A percentile compares a stretch with the other conserved stretches of the same genome.
Evolutionary conservation across 1,140 invertebrate genomes (phyloP).

Genomic region (Caerostris darwini): DNA sequence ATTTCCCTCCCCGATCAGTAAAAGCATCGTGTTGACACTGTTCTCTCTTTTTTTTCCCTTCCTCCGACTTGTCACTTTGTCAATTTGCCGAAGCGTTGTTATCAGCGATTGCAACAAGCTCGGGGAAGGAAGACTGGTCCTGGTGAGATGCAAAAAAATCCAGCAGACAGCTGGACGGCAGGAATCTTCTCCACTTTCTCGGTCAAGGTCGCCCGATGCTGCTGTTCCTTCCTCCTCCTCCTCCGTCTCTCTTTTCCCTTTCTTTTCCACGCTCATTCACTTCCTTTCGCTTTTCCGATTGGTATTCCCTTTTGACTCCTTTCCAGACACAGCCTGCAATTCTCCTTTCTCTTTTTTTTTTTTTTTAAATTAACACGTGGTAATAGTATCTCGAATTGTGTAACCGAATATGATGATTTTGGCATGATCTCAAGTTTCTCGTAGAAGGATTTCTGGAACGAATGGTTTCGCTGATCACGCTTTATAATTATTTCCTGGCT

Average conservation of each 20-base stretch:
- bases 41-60: no score
- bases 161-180: conserved; percentile 40
- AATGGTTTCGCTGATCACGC: no score
- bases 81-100: no score
- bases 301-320: background rate
- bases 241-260: background rate
- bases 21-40: no score
- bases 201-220: conserved; percentile 34
- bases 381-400: background rate
- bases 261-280: background rate
- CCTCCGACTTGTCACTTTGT: no score
- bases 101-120: background rate
- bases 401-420: no score
- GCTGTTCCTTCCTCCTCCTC: conserved; percentile 16
- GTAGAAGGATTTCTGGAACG: no score
- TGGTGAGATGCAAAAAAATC: background rate
- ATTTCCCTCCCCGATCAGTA: no score
- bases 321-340: background rate
- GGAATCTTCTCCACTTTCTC: background rate
- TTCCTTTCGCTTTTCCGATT: background rate
- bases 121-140: background rate
- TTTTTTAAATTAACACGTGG: background rate
- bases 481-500: no score
- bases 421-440: no score
- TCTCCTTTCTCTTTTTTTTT: background rate